Base-by-base conservation (phyloP, 2,113 vertebrate genomes). In the Scatophagus argus region DNA sequence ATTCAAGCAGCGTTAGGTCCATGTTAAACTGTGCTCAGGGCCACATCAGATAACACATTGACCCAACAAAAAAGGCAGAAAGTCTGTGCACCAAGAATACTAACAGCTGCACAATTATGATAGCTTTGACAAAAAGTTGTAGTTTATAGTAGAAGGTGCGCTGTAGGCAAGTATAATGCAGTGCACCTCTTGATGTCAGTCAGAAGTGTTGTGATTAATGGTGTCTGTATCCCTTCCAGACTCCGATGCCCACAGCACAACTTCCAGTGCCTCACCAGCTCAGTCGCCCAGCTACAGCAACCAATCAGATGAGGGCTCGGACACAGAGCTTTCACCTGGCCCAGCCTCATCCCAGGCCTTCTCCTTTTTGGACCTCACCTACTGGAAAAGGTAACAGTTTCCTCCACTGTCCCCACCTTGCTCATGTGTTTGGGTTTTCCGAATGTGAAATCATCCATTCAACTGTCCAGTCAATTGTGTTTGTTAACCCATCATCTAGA, bases 281-380 rank as follows among this genome's bases (percentile, higher is more conserved):
- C 96, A 97, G 38, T 98, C 97, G 0, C 96, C 96, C 14, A 96
- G 95, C 82, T 97, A 97, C 71, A 98, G 97, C 72, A 96, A 97
- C 91, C 96, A 96, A 81, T 98, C 97, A 0, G 97, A 98, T 0
- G 97, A 97, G 0, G 96, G 96, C 55, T 97, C 97, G 0, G 97
- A 98, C 72, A 93, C 93, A 0, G 97, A 98, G 86, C 87, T 66
- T 8, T 66, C 52, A 0, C 8, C 41, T 2, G 52, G 25, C 11
- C 0, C 51, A 1, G 12, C 52, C 39, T 43, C 39, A 1, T 38
- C 52, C 0, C 74, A 27, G 10, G 62, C 62, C 17, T 66, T 66
- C 41, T 76, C 74, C 19, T 76, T 66, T 31, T 34, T 76, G 62
- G 74, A 76, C 43, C 62, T 47, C 10, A 76, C 63, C 34, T 76